phyloP scores from a whole-genome alignment of 1,140 invertebrate genomes.

The Drosophila navojoa region DNA sequence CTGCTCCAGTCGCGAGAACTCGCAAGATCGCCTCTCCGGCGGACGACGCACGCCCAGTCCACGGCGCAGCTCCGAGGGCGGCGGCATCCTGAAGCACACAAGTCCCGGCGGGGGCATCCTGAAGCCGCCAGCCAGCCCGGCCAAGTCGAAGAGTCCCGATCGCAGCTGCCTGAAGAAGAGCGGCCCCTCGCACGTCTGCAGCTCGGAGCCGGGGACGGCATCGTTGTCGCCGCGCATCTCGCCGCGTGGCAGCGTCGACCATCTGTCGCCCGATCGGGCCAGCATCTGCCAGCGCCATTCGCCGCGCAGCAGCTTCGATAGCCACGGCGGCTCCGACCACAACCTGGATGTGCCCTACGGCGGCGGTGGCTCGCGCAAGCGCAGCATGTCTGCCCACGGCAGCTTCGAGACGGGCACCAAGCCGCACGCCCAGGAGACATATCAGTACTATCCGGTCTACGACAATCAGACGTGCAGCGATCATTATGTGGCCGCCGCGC shows the following conservation, averaged over 20 bases:
- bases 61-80: slow-evolving; percentile 72
- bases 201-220: slow-evolving; percentile 37
- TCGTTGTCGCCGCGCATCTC: slow-evolving; percentile 72
- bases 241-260: slow-evolving; percentile 75
- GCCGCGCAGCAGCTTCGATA: slow-evolving; percentile 81
- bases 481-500: slow-evolving; percentile 78
- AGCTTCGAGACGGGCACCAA: slow-evolving; percentile 74
- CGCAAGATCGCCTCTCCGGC: slow-evolving; percentile 71
- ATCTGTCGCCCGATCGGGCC: slow-evolving; percentile 75
- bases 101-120: slow-evolving; percentile 67
- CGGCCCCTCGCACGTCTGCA: slow-evolving; percentile 72
- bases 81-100: slow-evolving; percentile 78
- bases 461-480: slow-evolving; percentile 83
- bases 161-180: slow-evolving; percentile 81
- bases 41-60: slow-evolving; percentile 77
- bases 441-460: slow-evolving; percentile 83
- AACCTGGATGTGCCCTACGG: slow-evolving; percentile 73
- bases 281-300: slow-evolving; percentile 71
- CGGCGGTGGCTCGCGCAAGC: slow-evolving; percentile 53
- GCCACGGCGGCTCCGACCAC: slow-evolving; percentile 73
- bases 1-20: slow-evolving; percentile 75
- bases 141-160: slow-evolving; percentile 81
- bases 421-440: slow-evolving; percentile 62
- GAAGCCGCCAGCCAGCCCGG: slow-evolving; percentile 75
- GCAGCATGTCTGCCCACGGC: slow-evolving; percentile 80